A percentile compares a stretch with the other conserved stretches of the same genome.
Conservation (phyloP, 2,888 invertebrate species). For the Lasioglossum leucozonium region DNA sequence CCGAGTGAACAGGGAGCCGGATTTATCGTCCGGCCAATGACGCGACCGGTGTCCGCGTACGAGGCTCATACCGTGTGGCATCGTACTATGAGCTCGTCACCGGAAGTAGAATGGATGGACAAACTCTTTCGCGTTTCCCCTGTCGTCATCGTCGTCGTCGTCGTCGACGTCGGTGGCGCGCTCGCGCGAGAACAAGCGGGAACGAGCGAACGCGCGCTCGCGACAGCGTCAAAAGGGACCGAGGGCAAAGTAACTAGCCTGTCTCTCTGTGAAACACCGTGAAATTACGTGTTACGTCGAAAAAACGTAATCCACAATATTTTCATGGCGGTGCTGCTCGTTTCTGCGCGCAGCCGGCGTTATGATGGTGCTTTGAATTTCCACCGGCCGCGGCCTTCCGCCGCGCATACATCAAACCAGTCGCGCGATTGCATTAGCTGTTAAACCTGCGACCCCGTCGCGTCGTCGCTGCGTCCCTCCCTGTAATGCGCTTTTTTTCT, state of each 20-base stretch:
- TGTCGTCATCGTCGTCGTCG: neutral
- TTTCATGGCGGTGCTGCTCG: constrained; percentile 25
- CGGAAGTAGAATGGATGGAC: constrained; percentile 66
- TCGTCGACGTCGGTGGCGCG: neutral
- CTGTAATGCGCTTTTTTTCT: neutral
- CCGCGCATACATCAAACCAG: neutral
- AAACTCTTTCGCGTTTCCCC: constrained; percentile 60
- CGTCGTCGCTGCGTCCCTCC: neutral
- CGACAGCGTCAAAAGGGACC: neutral
- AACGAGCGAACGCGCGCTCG: neutral
- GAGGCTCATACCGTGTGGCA: neutral
- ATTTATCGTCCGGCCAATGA: constrained; percentile 60
- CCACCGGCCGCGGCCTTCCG: neutral
- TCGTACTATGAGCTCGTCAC: constrained; percentile 48
- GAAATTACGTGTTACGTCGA: constrained; percentile 60
- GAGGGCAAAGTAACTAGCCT: constrained; percentile 44
- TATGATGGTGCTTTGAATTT: constrained; percentile 49
- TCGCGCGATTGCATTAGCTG: constrained; percentile 6
- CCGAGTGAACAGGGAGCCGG: constrained; percentile 37
- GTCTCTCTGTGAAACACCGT: constrained; percentile 50
- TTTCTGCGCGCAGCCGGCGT: constrained; percentile 11
- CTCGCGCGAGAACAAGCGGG: neutral
- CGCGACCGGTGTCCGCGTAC: constrained; percentile 34
- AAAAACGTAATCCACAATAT: constrained; percentile 60
- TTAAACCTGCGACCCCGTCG: neutral